These are phyloP conservation scores for Penaeus vannamei DNA, from an alignment of 1,140 invertebrate genomes.

Conservation along the genomic window DNA sequence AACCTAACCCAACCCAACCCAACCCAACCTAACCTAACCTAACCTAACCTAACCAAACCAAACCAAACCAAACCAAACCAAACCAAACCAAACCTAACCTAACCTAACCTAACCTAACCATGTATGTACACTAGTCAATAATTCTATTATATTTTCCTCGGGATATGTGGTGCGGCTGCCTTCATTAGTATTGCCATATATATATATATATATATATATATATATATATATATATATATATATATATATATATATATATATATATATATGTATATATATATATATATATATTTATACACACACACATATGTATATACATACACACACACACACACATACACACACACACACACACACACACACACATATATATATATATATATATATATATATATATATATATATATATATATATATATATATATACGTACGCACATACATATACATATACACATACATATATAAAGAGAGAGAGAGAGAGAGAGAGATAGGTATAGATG, in stretches of 20 bases:
- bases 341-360: background rate
- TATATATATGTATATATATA: background rate
- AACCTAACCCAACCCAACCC: slow-evolving; percentile 11
- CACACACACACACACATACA: background rate
- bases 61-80: background rate
- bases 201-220: slow-evolving; percentile 13
- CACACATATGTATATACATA: background rate
- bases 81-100: slow-evolving; percentile 16
- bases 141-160: too few species aligned
- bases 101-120: slow-evolving; percentile 27
- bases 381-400: background rate
- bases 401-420: background rate
- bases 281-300: background rate
- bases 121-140: slow-evolving; percentile 12
- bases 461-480: background rate
- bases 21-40: slow-evolving; percentile 29
- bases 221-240: background rate
- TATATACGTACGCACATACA: background rate
- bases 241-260: background rate
- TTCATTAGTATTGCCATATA: background rate
- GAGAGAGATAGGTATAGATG: background rate
- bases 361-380: background rate
- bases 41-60: slow-evolving; percentile 1
- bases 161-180: background rate
- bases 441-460: background rate